phyloP scores from a whole-genome alignment of 1,140 invertebrate genomes.

The Spodoptera frugiperda region DNA sequence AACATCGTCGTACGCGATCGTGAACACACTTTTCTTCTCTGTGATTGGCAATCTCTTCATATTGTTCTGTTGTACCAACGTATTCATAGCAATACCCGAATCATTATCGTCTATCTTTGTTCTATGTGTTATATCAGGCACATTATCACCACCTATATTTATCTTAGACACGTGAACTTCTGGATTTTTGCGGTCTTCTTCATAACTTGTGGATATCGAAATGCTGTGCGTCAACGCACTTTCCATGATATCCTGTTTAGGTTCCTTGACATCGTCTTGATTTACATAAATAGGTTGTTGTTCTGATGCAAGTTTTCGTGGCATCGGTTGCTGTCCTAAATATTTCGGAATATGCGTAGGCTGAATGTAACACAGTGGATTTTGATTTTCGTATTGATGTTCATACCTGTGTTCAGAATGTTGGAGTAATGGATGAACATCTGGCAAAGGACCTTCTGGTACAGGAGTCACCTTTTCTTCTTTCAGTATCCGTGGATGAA shows the following conservation, averaged over 20 bases:
- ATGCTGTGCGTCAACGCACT: constrained; percentile 81
- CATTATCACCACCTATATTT: constrained; percentile 77
- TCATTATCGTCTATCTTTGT: constrained; percentile 89
- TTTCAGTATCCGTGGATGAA: constrained; percentile 80
- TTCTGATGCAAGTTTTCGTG: constrained; percentile 70
- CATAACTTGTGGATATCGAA: constrained; percentile 79
- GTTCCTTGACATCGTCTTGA: constrained; percentile 79
- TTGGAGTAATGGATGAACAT: constrained; percentile 90
- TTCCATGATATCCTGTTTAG: constrained; percentile 71
- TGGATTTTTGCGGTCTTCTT: constrained; percentile 66
- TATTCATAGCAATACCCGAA: constrained; percentile 91
- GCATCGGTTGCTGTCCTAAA: constrained; percentile 86
- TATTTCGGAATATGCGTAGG: constrained; percentile 89
- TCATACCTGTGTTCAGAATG: constrained; percentile 92
- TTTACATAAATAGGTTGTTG: constrained; percentile 83
- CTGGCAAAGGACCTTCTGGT: constrained; percentile 82
- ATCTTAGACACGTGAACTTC: constrained; percentile 84
- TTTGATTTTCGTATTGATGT: constrained; percentile 87
- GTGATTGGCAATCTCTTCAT: constrained; percentile 90
- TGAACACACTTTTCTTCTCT: constrained; percentile 97
- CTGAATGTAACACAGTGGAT: constrained; percentile 88
- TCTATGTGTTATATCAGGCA: constrained; percentile 61
- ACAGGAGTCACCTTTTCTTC: constrained; percentile 82
- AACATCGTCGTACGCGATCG: constrained; percentile 96
- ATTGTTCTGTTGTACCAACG: constrained; percentile 85